These are phyloP conservation scores for Amazona vittata DNA, from an alignment of 2,113 vertebrate species.

Conservation along the genomic window DNA sequence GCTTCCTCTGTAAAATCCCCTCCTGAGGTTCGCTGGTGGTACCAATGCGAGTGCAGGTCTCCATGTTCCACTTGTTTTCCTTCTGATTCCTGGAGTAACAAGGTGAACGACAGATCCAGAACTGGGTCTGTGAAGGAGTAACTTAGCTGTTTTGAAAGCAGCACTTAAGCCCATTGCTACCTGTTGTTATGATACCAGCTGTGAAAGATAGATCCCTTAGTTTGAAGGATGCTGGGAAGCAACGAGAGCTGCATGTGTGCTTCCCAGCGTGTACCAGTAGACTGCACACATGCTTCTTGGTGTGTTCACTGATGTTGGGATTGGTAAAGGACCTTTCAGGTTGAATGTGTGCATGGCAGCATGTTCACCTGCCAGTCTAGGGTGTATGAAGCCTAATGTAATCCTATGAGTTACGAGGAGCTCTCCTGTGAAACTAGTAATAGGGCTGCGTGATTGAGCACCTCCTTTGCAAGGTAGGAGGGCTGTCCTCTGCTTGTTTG, in stretches of 20 bases:
- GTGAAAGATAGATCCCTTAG: neutral
- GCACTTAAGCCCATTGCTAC: neutral
- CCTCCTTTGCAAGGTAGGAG: neutral
- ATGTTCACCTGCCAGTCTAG: neutral
- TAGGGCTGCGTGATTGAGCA: neutral
- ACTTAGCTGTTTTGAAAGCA: neutral
- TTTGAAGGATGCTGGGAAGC: neutral
- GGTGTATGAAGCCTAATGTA: neutral
- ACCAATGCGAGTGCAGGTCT: fast-evolving
- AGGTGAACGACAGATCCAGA: fast-evolving
- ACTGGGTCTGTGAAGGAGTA: neutral
- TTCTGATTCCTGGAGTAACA: fast-evolving
- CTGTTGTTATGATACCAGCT: neutral
- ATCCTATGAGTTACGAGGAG: neutral
- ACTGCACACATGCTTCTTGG: neutral
- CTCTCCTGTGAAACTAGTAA: neutral
- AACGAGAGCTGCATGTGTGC: fast-evolving
- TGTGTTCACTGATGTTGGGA: neutral
- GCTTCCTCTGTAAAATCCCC: neutral
- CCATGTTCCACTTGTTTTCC: neutral
- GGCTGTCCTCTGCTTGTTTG: neutral
- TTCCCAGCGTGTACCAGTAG: neutral
- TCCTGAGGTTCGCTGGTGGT: neutral
- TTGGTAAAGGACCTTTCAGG: neutral
- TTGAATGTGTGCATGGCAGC: neutral